These are phyloP conservation scores for Macaria liturata DNA, from an alignment of 2,888 invertebrate genomes.

Conservation along the genomic window DNA sequence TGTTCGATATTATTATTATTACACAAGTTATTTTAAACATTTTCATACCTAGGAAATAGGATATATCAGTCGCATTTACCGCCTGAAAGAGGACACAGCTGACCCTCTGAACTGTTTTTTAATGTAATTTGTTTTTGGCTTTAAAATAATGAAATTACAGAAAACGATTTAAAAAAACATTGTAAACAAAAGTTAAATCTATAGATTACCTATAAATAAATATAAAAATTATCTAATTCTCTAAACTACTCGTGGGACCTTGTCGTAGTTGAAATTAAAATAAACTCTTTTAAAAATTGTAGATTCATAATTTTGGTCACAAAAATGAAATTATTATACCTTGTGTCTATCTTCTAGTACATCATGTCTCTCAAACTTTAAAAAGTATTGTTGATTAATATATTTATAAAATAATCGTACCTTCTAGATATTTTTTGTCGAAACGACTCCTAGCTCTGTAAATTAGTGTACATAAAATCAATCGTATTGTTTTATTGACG, in stretches of 20 bases:
- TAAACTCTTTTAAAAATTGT: slow-evolving; percentile 45
- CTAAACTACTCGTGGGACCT: slow-evolving; percentile 74
- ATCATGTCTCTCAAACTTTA: slow-evolving; percentile 20
- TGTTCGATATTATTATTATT: slow-evolving; percentile 21
- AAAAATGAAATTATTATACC: slow-evolving; percentile 7
- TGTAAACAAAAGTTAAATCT: slow-evolving; percentile 3
- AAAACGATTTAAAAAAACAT: not conserved
- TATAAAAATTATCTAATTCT: slow-evolving; percentile 48
- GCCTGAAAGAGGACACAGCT: no score
- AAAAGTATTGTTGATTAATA: slow-evolving; percentile 10
- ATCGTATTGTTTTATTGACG: slow-evolving; percentile 35
- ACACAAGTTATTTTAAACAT: not conserved
- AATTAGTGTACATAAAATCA: slow-evolving; percentile 24
- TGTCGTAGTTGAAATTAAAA: slow-evolving; percentile 55
- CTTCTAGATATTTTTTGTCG: slow-evolving; percentile 12
- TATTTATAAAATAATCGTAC: not conserved
- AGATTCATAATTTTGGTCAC: slow-evolving; percentile 33
- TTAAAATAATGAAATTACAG: no score
- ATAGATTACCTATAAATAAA: slow-evolving; percentile 4
- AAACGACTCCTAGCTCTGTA: slow-evolving; percentile 21
- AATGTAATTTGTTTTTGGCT: no score
- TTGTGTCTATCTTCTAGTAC: slow-evolving; percentile 15
- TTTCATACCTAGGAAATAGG: no score
- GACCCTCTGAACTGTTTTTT: no score
- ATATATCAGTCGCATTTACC: no score